Conservation (phyloP, 2,888 invertebrate species). For the Acanthosoma haemorrhoidale region DNA sequence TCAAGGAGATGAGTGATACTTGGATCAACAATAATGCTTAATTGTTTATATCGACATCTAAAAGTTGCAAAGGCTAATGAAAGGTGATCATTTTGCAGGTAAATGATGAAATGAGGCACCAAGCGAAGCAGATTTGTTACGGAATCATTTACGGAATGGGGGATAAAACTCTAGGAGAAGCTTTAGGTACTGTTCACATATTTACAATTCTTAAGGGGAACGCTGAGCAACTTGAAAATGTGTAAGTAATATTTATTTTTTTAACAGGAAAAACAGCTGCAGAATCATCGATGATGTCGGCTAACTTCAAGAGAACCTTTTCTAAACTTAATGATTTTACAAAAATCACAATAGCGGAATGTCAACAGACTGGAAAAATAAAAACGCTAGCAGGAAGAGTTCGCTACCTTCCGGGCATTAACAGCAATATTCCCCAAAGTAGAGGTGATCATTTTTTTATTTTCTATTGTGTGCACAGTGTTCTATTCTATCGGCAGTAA, state of each 20-base stretch:
- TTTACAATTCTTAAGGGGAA: not conserved
- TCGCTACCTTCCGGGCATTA: conserved; percentile 71
- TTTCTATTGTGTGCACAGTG: no score
- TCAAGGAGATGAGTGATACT: no score
- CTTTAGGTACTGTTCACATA: conserved; percentile 52
- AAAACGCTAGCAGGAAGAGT: conserved; percentile 75
- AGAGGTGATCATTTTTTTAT: conserved; percentile 58
- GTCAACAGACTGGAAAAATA: conserved; percentile 68
- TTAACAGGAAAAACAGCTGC: conserved; percentile 49
- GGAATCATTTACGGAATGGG: conserved; percentile 98
- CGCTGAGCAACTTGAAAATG: not conserved
- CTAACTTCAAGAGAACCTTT: conserved; percentile 73
- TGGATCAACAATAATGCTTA: no score
- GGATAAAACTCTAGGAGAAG: conserved; percentile 68
- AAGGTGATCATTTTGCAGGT: conserved; percentile 54
- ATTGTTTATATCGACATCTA: no score
- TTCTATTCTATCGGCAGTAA: no score
- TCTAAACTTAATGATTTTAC: conserved; percentile 56
- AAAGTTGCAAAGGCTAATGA: no score
- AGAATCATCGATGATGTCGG: conserved; percentile 71
- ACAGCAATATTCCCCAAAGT: conserved; percentile 54
- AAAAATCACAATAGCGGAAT: conserved; percentile 55
- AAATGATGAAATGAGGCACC: conserved; percentile 69
- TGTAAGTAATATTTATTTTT: not conserved
- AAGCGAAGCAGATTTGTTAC: conserved; percentile 89